phyloP scores from a whole-genome alignment of 2,888 invertebrate species.

The Dermolepida albohirtum region DNA sequence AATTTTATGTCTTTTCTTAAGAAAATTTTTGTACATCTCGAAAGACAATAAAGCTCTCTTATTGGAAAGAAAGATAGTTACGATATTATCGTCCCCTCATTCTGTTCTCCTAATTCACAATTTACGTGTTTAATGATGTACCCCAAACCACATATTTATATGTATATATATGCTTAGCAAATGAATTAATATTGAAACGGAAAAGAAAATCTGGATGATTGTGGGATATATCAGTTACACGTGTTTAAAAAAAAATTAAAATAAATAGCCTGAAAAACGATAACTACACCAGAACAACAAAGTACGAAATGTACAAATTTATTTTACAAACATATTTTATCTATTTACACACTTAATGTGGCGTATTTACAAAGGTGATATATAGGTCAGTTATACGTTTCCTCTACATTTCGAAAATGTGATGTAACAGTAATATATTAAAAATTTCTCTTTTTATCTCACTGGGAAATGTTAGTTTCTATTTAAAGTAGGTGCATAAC shows the following conservation, averaged over 20 bases:
- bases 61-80: slow-evolving; percentile 45
- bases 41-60: slow-evolving; percentile 51
- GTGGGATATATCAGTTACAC: slow-evolving; percentile 18
- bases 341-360: slow-evolving; percentile 55
- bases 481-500: slow-evolving; percentile 44
- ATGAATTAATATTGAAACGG: slow-evolving; percentile 5
- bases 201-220: slow-evolving; percentile 17
- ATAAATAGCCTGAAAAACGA: slow-evolving; percentile 43
- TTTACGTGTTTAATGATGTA: slow-evolving; percentile 13
- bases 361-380: slow-evolving; percentile 44
- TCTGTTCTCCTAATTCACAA: slow-evolving; percentile 19
- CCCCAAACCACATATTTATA: slow-evolving; percentile 5
- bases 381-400: slow-evolving; percentile 43
- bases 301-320: slow-evolving; percentile 62
- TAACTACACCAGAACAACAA: slow-evolving; percentile 47
- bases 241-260: slow-evolving; percentile 43
- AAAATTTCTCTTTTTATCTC: slow-evolving; percentile 21
- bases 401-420: slow-evolving; percentile 48
- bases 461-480: slow-evolving; percentile 35
- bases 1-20: slow-evolving; percentile 51
- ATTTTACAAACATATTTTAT: slow-evolving; percentile 59
- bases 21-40: slow-evolving; percentile 61
- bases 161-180: slow-evolving; percentile 8
- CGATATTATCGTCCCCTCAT: slow-evolving; percentile 29
- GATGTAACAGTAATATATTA: slow-evolving; percentile 49